Base-by-base conservation (phyloP, 23 tunicate genomes). In the Styela clava region DNA sequence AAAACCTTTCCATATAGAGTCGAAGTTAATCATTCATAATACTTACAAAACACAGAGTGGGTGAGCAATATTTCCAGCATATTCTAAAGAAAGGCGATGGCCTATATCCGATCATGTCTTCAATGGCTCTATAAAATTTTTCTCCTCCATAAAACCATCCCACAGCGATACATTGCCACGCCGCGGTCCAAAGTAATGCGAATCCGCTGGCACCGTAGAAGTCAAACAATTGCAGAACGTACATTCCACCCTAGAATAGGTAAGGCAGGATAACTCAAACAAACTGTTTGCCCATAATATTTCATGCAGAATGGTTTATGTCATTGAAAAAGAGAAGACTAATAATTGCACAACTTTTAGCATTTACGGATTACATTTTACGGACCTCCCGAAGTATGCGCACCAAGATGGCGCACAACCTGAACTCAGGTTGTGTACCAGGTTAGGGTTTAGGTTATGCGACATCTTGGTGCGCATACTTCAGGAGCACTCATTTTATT, bases 171-270 rank as follows among this genome's bases (percentile, higher is more conserved):
- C 97, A 88, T 56, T 96, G 97, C 99, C 99, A 96, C 34, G 96
- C 79, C 16, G 99, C 96, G 2, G 96, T 88, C 97, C 97, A 91
- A 24, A 96, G 79, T 29, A 96, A 64, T 3, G 99, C 89, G 78
- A 96, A 96, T 19, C 99, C 99, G 34, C 94, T 87, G 61, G 99
- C 99, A 1, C 99, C 99, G 52, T 91, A 96, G 73, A 87, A 87
- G 62, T 96, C 99, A 69, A 96, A 96, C 29, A 96, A 69, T 78
- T 96, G 94, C 26, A 96, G 87, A 52, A 92, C 74, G 88, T 96
- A 92, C 92, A 88, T 86, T 22, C 99, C 99, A 20, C 99, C 99
- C 94, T 96, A 79, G 56, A 44, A 44, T 44, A 44, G 12, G 56
- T n/a, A n/a, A 12, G 56, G 56, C 56, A 44, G 56, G 9, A 44